These are phyloP conservation scores for Oriolus oriolus DNA, from an alignment of 2,113 vertebrate genomes.

Conservation along the genomic window DNA sequence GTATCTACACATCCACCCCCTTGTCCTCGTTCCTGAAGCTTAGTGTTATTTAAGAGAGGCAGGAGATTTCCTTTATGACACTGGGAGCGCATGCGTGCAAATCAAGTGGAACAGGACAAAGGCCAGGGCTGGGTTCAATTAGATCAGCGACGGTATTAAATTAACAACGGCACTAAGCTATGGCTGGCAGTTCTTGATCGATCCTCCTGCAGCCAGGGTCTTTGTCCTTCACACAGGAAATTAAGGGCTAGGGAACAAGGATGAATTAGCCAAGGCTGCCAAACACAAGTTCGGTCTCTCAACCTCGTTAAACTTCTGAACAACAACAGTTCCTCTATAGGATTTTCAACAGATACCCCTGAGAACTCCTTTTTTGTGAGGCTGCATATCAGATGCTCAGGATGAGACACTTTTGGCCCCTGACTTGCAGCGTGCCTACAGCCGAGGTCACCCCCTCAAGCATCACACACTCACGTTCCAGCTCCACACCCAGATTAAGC, in stretches of 20 bases:
- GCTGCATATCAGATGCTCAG: background rate
- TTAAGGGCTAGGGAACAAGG: background rate
- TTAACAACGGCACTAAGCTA: background rate
- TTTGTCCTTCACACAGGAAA: background rate
- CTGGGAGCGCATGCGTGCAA: accelerated
- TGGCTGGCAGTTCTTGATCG: background rate
- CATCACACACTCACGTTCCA: background rate
- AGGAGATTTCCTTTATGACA: background rate
- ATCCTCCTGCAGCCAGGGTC: background rate
- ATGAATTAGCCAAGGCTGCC: background rate
- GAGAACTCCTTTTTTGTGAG: background rate
- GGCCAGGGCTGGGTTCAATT: background rate
- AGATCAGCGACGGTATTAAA: background rate
- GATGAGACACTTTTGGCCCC: background rate
- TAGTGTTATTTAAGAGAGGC: background rate
- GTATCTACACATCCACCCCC: background rate
- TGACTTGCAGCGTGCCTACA: background rate
- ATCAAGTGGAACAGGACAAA: background rate
- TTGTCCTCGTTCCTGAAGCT: background rate
- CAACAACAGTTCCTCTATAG: background rate
- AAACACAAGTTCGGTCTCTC: background rate
- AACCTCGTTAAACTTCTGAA: background rate
- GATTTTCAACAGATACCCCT: background rate
- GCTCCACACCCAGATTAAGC: background rate
- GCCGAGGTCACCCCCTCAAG: background rate